phyloP scores from a whole-genome alignment of 2,888 invertebrate genomes.

The Lasioglossum villosulum region DNA sequence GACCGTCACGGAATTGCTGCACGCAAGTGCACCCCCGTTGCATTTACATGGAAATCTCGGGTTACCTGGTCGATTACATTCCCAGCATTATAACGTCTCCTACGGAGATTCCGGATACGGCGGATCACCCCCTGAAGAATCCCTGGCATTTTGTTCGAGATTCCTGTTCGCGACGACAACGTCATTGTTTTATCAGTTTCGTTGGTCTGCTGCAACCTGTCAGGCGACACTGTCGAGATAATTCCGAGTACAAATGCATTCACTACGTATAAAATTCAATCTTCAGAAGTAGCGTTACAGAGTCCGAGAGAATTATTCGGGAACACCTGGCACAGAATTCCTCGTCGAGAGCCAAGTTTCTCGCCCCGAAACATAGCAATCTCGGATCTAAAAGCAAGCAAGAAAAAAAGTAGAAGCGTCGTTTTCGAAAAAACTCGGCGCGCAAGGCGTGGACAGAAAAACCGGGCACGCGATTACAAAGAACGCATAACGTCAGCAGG shows the following conservation, averaged over 20 bases:
- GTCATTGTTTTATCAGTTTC: neutral
- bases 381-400: neutral
- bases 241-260: neutral
- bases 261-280: neutral
- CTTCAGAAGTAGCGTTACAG: neutral
- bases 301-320: neutral
- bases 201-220: neutral
- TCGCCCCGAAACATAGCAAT: neutral
- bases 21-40: slow-evolving; percentile 36
- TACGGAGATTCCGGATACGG: slow-evolving; percentile 32
- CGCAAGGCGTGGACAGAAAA: slow-evolving; percentile 18
- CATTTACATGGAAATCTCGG: slow-evolving; percentile 72
- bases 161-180: neutral
- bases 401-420: neutral
- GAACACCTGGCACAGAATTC: neutral
- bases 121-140: slow-evolving; percentile 55
- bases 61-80: slow-evolving; percentile 63
- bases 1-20: slow-evolving; percentile 64
- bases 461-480: slow-evolving; percentile 53
- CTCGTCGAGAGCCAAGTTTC: neutral
- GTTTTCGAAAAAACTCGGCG: slow-evolving; percentile 22
- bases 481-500: slow-evolving; percentile 58
- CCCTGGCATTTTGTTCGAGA: slow-evolving; percentile 43
- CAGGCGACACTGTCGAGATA: neutral
- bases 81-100: slow-evolving; percentile 61